Evolutionary conservation across 2,113 vertebrate genomes (phyloP).

Genomic region (Cheilinus undulatus): DNA sequence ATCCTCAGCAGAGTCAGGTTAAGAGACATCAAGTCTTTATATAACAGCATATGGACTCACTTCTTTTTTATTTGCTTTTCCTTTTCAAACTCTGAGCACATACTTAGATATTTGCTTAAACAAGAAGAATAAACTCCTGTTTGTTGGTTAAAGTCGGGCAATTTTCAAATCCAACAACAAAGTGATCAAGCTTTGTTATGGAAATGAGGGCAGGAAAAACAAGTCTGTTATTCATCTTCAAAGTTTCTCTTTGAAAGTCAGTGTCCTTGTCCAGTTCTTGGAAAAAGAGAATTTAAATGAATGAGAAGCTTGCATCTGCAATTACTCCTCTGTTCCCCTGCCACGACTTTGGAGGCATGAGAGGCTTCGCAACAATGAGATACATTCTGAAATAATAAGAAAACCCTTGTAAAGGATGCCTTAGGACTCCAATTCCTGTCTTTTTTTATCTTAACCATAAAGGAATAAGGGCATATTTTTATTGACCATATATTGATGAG

Average conservation of each 20-base stretch:
- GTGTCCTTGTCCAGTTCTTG: conserved; percentile 55
- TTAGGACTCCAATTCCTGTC: neutral
- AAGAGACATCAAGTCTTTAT: neutral
- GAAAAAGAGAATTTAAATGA: conserved; percentile 59
- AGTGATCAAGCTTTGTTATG: conserved; percentile 52
- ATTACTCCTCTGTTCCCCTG: conserved; percentile 27
- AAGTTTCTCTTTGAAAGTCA: conserved; percentile 41
- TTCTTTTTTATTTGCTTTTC: conserved; percentile 11
- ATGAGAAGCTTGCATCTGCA: conserved; percentile 43
- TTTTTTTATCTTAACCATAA: neutral
- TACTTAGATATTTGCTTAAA: conserved; percentile 37
- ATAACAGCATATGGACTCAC: neutral
- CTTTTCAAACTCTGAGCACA: too few species aligned
- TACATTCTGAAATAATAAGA: conserved; percentile 6
- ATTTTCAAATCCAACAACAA: conserved; percentile 47
- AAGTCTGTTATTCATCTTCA: conserved; percentile 58
- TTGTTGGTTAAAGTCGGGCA: conserved; percentile 29
- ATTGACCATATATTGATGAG: too few species aligned
- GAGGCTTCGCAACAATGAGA: conserved; percentile 8
- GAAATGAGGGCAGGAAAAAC: conserved; percentile 40
- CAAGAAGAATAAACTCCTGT: conserved; percentile 24
- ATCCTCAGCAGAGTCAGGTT: neutral
- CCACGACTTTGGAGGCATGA: conserved; percentile 24
- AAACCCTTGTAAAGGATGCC: neutral
- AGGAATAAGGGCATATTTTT: neutral